A percentile compares a stretch with the other conserved stretches of the same genome.
Evolutionary conservation across 30 jellyfish, hydroid and myxozoan species (phyloP).

Genomic region (Sanderia malayensis): DNA sequence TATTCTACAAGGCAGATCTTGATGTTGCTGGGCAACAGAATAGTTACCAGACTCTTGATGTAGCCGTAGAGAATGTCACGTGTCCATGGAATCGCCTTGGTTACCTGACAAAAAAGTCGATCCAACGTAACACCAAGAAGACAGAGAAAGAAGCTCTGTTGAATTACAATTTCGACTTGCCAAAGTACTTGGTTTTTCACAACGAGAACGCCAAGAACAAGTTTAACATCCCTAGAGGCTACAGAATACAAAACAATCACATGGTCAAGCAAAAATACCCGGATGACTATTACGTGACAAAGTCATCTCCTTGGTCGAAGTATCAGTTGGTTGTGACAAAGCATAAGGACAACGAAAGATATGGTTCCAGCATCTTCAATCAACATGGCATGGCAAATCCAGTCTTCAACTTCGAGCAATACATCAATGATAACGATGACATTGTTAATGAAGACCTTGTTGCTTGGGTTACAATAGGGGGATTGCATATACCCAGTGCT

Average conservation of each 20-base stretch:
- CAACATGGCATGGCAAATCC: slow-evolving; percentile 76
- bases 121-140: slow-evolving; percentile 29
- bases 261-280: slow-evolving; percentile 71
- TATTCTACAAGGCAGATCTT: slow-evolving; percentile 63
- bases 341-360: slow-evolving; percentile 69
- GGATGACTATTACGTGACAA: slow-evolving; percentile 69
- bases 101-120: slow-evolving; percentile 11
- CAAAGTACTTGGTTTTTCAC: slow-evolving; percentile 62
- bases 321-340: slow-evolving; percentile 72
- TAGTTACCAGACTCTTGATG: slow-evolving; percentile 72
- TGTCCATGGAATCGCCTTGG: slow-evolving; percentile 51
- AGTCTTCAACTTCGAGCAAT: slow-evolving; percentile 53
- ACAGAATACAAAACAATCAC: slow-evolving; percentile 41
- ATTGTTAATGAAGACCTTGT: slow-evolving; percentile 71
- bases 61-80: slow-evolving; percentile 28
- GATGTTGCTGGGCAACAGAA: slow-evolving; percentile 71
- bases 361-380: slow-evolving; percentile 49
- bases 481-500: slow-evolving; percentile 72
- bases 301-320: slow-evolving; percentile 75
- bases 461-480: slow-evolving; percentile 86
- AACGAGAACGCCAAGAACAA: slow-evolving; percentile 59
- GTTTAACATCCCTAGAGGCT: slow-evolving; percentile 64
- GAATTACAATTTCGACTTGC: slow-evolving; percentile 70
- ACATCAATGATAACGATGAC: slow-evolving; percentile 49
- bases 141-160: slow-evolving; percentile 75